These are phyloP conservation scores for Vulpes ferrilata DNA, from an alignment of 2,113 vertebrate genomes.

Conservation along the genomic window DNA sequence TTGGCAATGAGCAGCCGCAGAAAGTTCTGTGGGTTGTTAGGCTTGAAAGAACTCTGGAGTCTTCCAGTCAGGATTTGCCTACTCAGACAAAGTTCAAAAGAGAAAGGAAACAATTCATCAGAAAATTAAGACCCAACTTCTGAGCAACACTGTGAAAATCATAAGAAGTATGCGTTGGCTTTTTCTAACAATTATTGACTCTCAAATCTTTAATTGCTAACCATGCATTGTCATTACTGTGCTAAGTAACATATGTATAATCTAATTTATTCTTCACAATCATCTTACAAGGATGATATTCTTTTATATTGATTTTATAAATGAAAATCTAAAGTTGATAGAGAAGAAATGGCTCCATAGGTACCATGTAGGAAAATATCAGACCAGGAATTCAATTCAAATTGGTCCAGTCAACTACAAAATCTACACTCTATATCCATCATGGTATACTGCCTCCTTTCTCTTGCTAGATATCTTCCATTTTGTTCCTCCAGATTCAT, in stretches of 20 bases:
- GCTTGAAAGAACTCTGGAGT: not conserved
- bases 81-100: not conserved
- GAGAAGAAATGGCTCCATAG: not conserved
- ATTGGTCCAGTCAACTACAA: not conserved
- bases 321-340: not conserved
- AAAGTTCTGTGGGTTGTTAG: too few relatives aligned
- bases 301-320: not conserved
- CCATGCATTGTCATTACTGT: not conserved
- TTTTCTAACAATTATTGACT: not conserved
- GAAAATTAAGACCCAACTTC: constrained; percentile 10
- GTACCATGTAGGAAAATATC: not conserved
- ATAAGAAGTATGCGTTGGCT: not conserved
- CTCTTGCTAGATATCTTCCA: not conserved
- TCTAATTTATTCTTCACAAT: not conserved
- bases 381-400: not conserved
- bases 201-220: not conserved
- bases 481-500: not conserved
- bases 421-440: not conserved
- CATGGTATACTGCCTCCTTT: too few relatives aligned
- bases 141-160: not conserved
- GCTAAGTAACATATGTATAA: not conserved
- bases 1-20: not conserved
- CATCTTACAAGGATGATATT: not conserved
- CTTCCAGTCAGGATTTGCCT: not conserved
- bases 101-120: not conserved